These are phyloP conservation scores for Lucifuga dentata DNA, from an alignment of 2,113 vertebrate species.

Conservation along the genomic window DNA sequence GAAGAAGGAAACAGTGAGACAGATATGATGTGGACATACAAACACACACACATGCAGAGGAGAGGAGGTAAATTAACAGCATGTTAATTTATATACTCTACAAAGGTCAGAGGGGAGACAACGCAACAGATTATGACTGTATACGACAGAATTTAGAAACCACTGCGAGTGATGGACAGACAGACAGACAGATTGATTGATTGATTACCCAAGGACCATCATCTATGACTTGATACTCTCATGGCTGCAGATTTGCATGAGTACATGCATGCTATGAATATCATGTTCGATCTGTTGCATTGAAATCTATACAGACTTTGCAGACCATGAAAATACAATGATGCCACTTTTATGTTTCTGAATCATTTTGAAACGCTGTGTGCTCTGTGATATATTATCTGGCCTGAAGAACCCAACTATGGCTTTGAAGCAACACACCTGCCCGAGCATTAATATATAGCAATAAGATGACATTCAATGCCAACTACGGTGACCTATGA, in stretches of 20 bases:
- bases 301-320: constrained; percentile 4
- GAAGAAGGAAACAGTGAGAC: constrained; percentile 31
- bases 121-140: constrained; percentile 49
- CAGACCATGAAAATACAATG: constrained; percentile 1
- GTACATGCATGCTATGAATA: neutral
- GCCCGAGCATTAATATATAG: constrained; percentile 1
- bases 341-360: too few relatives aligned
- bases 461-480: constrained; percentile 8
- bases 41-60: constrained; percentile 44
- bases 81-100: too few relatives aligned
- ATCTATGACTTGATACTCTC: neutral
- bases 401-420: constrained; percentile 12
- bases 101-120: constrained; percentile 64
- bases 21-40: constrained; percentile 36
- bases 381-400: constrained; percentile 16
- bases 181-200: constrained; percentile 26
- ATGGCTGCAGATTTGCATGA: neutral
- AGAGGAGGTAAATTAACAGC: too few relatives aligned
- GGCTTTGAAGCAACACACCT: constrained; percentile 11
- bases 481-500: neutral
- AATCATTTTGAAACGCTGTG: constrained; percentile 34
- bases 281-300: neutral
- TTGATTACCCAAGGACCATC: too few relatives aligned
- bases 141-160: constrained; percentile 37
- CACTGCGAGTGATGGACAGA: constrained; percentile 15